These are phyloP conservation scores for Agrilus biguttatus DNA, from an alignment of 2,888 invertebrate species.

Conservation along the genomic window DNA sequence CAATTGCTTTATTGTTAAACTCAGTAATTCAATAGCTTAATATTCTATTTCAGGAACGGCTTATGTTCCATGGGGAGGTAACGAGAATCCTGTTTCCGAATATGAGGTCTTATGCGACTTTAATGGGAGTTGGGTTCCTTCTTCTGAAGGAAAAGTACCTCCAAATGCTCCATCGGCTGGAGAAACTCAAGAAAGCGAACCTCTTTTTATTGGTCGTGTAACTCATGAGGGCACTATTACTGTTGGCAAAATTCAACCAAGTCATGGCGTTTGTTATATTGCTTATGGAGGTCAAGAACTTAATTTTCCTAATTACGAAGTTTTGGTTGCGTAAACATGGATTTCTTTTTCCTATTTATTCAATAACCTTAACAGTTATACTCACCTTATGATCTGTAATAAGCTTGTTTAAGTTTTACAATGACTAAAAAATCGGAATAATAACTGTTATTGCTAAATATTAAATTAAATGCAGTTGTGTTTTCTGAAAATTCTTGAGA, in stretches of 20 bases:
- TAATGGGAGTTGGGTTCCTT: conserved; percentile 26
- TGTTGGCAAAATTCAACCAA: conserved; percentile 71
- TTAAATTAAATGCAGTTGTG: no score
- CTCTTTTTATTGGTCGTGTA: conserved; percentile 63
- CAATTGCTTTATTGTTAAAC: no score
- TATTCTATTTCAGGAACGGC: conserved; percentile 16
- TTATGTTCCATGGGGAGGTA: conserved; percentile 67
- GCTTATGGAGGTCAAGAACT: conserved; percentile 69
- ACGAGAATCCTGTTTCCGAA: conserved; percentile 47
- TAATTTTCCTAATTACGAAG: conserved; percentile 67
- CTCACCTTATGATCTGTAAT: no score
- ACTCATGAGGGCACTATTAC: conserved; percentile 63
- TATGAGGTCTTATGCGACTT: conserved; percentile 46
- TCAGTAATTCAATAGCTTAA: no score
- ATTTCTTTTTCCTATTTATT: no score
- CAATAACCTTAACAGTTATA: no score
- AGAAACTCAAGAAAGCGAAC: conserved; percentile 62
- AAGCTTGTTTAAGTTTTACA: no score
- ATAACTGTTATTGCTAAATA: no score
- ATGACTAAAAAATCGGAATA: no score
- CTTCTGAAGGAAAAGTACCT: conserved; percentile 45
- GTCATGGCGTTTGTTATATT: conserved; percentile 71
- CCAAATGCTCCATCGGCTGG: conserved; percentile 57
- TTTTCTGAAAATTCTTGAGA: no score
- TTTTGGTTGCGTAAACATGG: conserved; percentile 39